Conservation (phyloP, 2,113 vertebrate genomes). For the Crocuta crocuta region DNA sequence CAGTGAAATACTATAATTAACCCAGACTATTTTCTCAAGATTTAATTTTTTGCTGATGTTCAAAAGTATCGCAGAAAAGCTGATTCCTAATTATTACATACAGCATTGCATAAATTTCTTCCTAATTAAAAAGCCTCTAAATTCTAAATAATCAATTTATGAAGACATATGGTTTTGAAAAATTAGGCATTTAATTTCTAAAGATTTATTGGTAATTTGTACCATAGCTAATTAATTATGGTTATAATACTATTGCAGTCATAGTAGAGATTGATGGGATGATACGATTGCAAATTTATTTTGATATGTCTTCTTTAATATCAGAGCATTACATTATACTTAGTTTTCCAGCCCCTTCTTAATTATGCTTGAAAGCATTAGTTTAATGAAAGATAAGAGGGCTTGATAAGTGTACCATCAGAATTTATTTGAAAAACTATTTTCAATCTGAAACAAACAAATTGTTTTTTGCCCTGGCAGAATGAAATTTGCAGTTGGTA, state of each 20-base stretch:
- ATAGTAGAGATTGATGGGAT: slow-evolving; percentile 84
- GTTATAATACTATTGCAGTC: slow-evolving; percentile 84
- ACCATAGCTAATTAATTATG: slow-evolving; percentile 87
- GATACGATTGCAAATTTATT: slow-evolving; percentile 84
- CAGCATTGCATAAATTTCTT: slow-evolving; percentile 89
- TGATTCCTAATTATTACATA: slow-evolving; percentile 89
- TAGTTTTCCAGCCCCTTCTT: slow-evolving; percentile 80
- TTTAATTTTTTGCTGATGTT: slow-evolving; percentile 90
- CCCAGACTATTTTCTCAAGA: slow-evolving; percentile 86
- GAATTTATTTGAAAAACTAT: slow-evolving; percentile 75
- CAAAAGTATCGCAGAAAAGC: slow-evolving; percentile 88
- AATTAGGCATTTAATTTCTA: slow-evolving; percentile 89
- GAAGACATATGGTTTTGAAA: slow-evolving; percentile 88
- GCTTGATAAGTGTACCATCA: slow-evolving; percentile 76
- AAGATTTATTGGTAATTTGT: slow-evolving; percentile 90
- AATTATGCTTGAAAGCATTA: slow-evolving; percentile 82
- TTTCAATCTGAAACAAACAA: slow-evolving; percentile 71
- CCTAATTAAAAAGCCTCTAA: slow-evolving; percentile 92
- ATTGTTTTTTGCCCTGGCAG: slow-evolving; percentile 12
- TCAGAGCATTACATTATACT: slow-evolving; percentile 77
- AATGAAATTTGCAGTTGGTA: slow-evolving; percentile 75
- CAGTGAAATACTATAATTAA: slow-evolving; percentile 88
- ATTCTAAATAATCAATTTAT: slow-evolving; percentile 91
- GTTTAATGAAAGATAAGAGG: slow-evolving; percentile 84
- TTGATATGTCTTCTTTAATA: slow-evolving; percentile 81